Percentiles rank a stretch among this genome's conserved stretches.
Evolutionary conservation across 2,113 vertebrate species (phyloP).

Genomic region (Loxodonta africana): DNA sequence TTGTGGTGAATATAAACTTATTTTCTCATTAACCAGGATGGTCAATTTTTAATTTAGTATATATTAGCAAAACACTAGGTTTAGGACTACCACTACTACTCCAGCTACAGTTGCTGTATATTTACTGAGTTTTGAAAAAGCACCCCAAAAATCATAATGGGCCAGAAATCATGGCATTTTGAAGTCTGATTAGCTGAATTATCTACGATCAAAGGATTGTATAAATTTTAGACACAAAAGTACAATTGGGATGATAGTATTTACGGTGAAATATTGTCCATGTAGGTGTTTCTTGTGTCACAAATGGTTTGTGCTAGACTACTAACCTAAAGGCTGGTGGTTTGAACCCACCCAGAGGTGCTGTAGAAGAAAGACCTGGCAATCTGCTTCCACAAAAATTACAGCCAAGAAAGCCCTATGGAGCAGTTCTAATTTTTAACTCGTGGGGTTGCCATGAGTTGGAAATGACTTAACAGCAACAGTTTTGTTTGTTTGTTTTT

Average conservation of each 20-base stretch:
- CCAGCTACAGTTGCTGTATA: background rate
- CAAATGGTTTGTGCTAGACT: background rate
- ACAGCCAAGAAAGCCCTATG: background rate
- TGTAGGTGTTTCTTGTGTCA: background rate
- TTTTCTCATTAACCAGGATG: background rate
- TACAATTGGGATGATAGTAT: background rate
- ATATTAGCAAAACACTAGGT: background rate
- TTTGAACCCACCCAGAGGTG: background rate
- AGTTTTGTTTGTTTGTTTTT: too few species aligned
- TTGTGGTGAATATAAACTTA: background rate
- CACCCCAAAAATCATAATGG: background rate
- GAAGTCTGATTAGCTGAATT: background rate
- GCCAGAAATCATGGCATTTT: background rate
- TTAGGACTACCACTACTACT: rapidly evolving
- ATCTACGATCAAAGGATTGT: too few species aligned
- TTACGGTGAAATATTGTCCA: background rate
- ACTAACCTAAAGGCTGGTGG: background rate
- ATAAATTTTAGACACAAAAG: background rate
- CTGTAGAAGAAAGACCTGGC: background rate
- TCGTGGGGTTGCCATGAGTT: background rate
- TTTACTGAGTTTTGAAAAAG: background rate
- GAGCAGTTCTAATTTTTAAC: background rate
- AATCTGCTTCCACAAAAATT: background rate
- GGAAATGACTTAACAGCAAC: background rate
- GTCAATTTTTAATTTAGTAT: background rate